Conservation (phyloP, 2,888 invertebrate genomes). For the Gastrophysa polygoni region DNA sequence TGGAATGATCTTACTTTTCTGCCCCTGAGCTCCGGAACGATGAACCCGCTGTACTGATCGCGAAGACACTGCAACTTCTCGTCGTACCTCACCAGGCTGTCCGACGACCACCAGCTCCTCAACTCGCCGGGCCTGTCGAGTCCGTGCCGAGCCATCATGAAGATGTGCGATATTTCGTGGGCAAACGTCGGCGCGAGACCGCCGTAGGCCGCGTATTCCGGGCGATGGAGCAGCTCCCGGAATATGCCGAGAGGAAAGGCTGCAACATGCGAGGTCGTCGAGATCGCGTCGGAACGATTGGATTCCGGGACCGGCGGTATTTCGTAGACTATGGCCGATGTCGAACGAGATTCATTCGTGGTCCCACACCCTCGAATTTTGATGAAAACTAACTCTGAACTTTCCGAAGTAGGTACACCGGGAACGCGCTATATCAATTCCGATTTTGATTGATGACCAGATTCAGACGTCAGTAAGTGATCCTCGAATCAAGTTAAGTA, state of each 20-base stretch:
- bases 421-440: too few species aligned
- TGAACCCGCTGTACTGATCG: slow-evolving; percentile 87
- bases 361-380: too few species aligned
- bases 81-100: slow-evolving; percentile 79
- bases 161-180: slow-evolving; percentile 53
- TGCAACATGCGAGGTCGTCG: slow-evolving; percentile 29
- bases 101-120: slow-evolving; percentile 87
- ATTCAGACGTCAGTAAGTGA: too few species aligned
- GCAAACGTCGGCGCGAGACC: slow-evolving; percentile 52
- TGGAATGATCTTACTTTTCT: slow-evolving; percentile 64
- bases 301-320: too few species aligned
- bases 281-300: background rate
- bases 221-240: slow-evolving; percentile 51
- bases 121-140: slow-evolving; percentile 79
- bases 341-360: too few species aligned
- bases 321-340: too few species aligned
- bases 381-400: too few species aligned
- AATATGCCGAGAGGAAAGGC: slow-evolving; percentile 53
- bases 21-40: slow-evolving; percentile 70
- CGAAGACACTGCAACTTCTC: slow-evolving; percentile 86
- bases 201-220: slow-evolving; percentile 56
- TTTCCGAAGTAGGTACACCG: too few species aligned
- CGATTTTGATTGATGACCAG: too few species aligned
- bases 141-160: slow-evolving; percentile 74
- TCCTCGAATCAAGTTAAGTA: too few species aligned